Base-by-base conservation (phyloP, 92 coral and sea anemone genomes). In the Paramuricea clavata region DNA sequence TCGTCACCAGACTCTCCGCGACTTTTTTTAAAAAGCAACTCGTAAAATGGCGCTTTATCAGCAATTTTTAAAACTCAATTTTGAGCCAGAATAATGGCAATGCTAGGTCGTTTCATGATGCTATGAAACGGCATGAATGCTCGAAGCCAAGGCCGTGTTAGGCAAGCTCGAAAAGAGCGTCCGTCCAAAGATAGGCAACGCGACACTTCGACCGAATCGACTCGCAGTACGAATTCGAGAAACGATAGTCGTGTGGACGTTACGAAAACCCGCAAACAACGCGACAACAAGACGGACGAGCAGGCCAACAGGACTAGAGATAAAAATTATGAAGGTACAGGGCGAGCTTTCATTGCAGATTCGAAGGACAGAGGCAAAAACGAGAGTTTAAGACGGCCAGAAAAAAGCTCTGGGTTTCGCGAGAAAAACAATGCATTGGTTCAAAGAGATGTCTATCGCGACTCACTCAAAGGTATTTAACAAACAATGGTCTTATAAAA, bases 81-180 rank as follows among this genome's bases (percentile, higher is more conserved):
- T 90, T 74, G 92, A 67, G 94, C 86, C 90, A 85, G 73, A 74
- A 89, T 89, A 76, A 85, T 83, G 57, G 86, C 81, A 86, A 91
- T 91, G 44, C 57, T 87, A 94, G 69, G 91, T 91, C 93, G 73
- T 86, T 81, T 94, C 71, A 86, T 89, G 90, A 79, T 92, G 91
- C 95, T 94, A 96, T 96, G 99, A 96, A 81, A 93, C 93, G 99
- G 98, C 85, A 96, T 96, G 99, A 96, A 98, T 82, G 95, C 94
- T 93, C 95, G 99, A 94, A 88, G 93, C 86, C 98, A 93, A 95
- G 99, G 98, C 94, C 98, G 99, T 85, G 98, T 89, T 94, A 96
- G 99, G 95, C 99, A 94, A 87, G 82, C 93, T 89, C 98, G 99
- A 94, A 96, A 95, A 85, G 99, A 96, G 92, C 99, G 99, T 86